Evolutionary conservation across 2,113 vertebrate species (phyloP), one percentile per base, ranked within the genome.

Genomic region (Micronisus gabar): DNA sequence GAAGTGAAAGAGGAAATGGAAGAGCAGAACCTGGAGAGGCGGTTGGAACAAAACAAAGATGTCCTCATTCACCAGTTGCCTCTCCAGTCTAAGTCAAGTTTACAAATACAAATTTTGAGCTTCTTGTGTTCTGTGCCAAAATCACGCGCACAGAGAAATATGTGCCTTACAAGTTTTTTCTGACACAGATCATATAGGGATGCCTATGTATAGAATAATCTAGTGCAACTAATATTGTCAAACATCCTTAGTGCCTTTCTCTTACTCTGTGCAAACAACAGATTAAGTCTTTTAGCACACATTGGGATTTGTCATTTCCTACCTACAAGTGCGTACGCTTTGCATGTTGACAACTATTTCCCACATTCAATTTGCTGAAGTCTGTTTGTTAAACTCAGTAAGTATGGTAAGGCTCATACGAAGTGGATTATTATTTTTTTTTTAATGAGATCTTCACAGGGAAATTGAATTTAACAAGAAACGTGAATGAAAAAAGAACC

Each of bases 61-160:
- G 18, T 68, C 21, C 30, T 84, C 17, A 7, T 45, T 68, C 47
- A 75, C 20, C 43, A 36, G 3, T 8, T 72, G 47, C 23, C 15
- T 67, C 21, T 40, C n/a, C 36, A 63, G 26, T 5, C 2, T 34
- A 71, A 0, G 0, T 36, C 34, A 86, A 22, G 13, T 43, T 58
- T 70, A 67, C 15, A n/a, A 76, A 59, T 22, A 71, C 6, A 40
- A 10, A 70, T 55, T 40, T 23, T 36, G 43, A 67, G 36, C n/a
- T 53, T 41, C 45, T 50, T 76, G 23, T 29, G 14, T 32, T 82
- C 48, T 55, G 13, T 26, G 52, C 30, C 63, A 83, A 87, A 87
- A 76, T 55, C 40, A 30, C 25, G 36, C 2, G 27, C 17, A 66
- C 6, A 53, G 27, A 45, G 27, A 56, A 84, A 76, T 6, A 4